Base-by-base conservation (phyloP, 2,888 invertebrate genomes). In the Parnassius apollo region DNA sequence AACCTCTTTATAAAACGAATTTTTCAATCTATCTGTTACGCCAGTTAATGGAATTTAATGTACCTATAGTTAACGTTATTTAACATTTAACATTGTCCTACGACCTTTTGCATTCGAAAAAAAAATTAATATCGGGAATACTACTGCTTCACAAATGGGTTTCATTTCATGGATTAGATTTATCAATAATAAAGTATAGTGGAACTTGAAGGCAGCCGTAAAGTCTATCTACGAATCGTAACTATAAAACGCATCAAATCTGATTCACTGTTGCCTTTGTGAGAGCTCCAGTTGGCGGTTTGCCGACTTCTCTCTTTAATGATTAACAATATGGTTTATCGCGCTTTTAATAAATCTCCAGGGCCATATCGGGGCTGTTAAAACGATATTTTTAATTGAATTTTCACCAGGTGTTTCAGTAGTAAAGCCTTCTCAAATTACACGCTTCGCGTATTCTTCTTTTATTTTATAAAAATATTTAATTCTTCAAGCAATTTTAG, bases 191-290 rank as follows among this genome's bases (percentile, higher is more conserved):
- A 57, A 48, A 60, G 35, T 44, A 44, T 59, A 56, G 51, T 56
- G 56, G 52, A 63, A 51, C 75, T 77, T 75, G 76, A 75, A 75
- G 75, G 69, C 71, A 75, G 77, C 77, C 75, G 73, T 86, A 81
- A 86, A 82, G 71, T 82, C 78, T 82, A 83, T 83, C 80, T 75
- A 72, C 75, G 71, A 72, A 75, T 82, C 76, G 75, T 82, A 82
- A 81, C 82, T 81, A 88, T 86, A 83, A 85, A 87, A 85, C 74
- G 78, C 78, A 82, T 83, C 81, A 82, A 83, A 83, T 84, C 76
- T 82, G 80, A 83, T 82, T 85, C 81, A 82, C 76, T 79, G 77
- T 81, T 81, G 78, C 82, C 82, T 83, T 84, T 86, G 80, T 80
- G 74, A 78, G 80, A 76, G 75, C 66, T 75, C 71, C 77, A 80